Percentiles rank a stretch among this genome's conserved stretches.
Evolutionary conservation across 2,797 vertebrate genomes (phyloP).

Genomic region (Typhlichthys eigenmanni): DNA sequence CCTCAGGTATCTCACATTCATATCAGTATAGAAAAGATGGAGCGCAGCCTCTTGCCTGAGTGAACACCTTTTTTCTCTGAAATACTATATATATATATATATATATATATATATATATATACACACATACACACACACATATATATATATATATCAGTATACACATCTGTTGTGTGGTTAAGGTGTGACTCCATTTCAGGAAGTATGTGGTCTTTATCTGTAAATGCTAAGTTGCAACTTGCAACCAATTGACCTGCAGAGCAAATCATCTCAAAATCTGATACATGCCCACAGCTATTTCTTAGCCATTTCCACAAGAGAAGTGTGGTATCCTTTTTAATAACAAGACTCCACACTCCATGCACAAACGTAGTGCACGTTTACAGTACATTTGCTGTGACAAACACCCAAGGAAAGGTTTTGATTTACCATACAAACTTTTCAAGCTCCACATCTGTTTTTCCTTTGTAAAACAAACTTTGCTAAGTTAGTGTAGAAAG

Average conservation of each 20-base stretch:
- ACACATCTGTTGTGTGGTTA: not conserved
- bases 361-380: not conserved
- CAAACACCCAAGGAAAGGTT: not conserved
- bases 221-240: not conserved
- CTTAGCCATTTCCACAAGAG: not conserved
- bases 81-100: conserved; percentile 3
- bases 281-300: not conserved
- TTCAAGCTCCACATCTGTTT: too few species aligned
- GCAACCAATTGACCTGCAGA: too few species aligned
- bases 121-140: too few species aligned
- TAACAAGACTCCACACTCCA: not conserved
- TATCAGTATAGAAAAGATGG: not conserved
- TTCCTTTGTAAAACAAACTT: too few species aligned
- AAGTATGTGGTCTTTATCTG: conserved; percentile 36
- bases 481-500: too few species aligned
- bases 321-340: not conserved
- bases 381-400: conserved; percentile 6
- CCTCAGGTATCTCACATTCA: not conserved
- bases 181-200: conserved; percentile 17
- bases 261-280: too few species aligned
- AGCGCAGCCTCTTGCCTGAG: not conserved
- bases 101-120: too few species aligned
- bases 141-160: too few species aligned
- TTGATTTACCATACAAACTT: too few species aligned
- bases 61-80: conserved; percentile 28